Evolutionary conservation across 2,888 invertebrate species (phyloP).

Genomic region (Mechanitis mazaeus): DNA sequence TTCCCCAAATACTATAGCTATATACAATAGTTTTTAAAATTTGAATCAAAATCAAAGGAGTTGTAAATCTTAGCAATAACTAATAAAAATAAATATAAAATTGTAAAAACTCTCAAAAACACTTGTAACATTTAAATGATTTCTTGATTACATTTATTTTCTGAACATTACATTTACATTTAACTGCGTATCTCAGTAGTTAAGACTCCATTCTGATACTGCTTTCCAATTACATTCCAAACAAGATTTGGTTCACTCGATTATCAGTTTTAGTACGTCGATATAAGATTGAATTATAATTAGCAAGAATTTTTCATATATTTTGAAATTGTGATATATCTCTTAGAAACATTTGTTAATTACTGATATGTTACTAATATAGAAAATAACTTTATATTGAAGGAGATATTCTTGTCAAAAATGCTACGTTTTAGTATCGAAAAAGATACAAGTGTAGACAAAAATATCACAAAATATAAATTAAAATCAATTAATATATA

Average conservation of each 20-base stretch:
- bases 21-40: no score
- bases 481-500: no score
- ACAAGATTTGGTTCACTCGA: background rate
- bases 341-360: slow-evolving; percentile 54
- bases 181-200: slow-evolving; percentile 28
- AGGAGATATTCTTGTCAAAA: slow-evolving; percentile 14
- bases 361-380: slow-evolving; percentile 48
- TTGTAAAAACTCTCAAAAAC: background rate
- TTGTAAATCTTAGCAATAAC: no score
- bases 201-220: slow-evolving; percentile 32
- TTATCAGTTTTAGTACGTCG: slow-evolving; percentile 14
- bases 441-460: no score
- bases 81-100: no score
- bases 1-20: no score
- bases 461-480: no score
- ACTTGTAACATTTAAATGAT: slow-evolving; percentile 1
- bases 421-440: background rate
- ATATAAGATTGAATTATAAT: slow-evolving; percentile 4
- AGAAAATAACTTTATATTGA: slow-evolving; percentile 35
- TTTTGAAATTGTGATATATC: slow-evolving; percentile 45
- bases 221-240: slow-evolving; percentile 45
- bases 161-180: slow-evolving; percentile 21
- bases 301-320: slow-evolving; percentile 23
- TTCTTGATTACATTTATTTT: slow-evolving; percentile 6
- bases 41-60: no score